Percentiles rank a stretch among this genome's conserved stretches.
These are phyloP conservation scores for Melospiza georgiana DNA, from an alignment of 2,113 vertebrate species.

Conservation along the genomic window DNA sequence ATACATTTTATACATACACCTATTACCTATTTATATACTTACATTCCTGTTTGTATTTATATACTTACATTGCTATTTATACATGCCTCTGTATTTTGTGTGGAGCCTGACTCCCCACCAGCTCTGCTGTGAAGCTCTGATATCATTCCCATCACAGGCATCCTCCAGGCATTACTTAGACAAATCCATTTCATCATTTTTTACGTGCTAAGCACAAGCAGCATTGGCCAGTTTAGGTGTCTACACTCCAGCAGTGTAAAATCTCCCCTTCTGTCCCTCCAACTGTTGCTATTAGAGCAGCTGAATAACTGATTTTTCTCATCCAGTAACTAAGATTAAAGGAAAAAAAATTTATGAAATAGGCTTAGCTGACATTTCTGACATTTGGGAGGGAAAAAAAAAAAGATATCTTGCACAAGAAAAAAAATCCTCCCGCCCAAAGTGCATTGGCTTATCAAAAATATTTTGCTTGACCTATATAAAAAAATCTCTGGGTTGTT, in stretches of 20 bases:
- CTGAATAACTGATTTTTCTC: slow-evolving; percentile 33
- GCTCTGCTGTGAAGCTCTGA: not conserved
- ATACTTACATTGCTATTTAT: not conserved
- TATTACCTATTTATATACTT: not conserved
- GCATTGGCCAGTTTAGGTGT: slow-evolving; percentile 25
- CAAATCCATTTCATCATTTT: slow-evolving; percentile 14
- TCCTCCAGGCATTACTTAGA: not conserved
- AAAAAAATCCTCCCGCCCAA: not conserved
- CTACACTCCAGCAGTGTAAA: slow-evolving; percentile 34
- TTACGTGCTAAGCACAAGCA: slow-evolving; percentile 22
- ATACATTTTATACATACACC: not conserved
- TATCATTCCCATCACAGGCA: not conserved
- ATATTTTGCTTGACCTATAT: slow-evolving; percentile 25
- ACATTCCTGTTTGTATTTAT: not conserved
- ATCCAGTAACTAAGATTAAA: slow-evolving; percentile 5
- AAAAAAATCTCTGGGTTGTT: slow-evolving; percentile 7
- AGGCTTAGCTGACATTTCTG: not conserved
- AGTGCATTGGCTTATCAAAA: slow-evolving; percentile 14
- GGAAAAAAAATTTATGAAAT: not conserved
- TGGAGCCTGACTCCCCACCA: not conserved
- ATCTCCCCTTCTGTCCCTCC: slow-evolving; percentile 55
- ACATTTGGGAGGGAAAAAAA: accelerated
- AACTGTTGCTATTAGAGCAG: slow-evolving; percentile 46
- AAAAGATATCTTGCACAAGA: not conserved
- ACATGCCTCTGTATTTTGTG: not conserved